A percentile compares a stretch with the other conserved stretches of the same genome.
phyloP scores from a whole-genome alignment of 2,888 invertebrate species.

The Arctia plantaginis region DNA sequence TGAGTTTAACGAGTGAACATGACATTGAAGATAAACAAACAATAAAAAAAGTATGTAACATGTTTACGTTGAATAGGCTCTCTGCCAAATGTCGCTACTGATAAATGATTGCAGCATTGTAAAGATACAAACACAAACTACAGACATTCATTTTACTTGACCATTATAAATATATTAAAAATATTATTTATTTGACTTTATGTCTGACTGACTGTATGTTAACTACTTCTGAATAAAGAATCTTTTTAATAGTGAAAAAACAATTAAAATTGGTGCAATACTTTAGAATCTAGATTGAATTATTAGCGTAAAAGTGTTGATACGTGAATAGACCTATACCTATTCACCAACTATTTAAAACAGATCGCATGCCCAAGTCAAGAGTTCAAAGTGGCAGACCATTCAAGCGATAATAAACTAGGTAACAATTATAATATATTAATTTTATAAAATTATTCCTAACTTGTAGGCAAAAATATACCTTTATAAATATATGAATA shows the following conservation, averaged over 20 bases:
- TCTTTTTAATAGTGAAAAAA: not conserved
- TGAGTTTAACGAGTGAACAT: conserved; percentile 42
- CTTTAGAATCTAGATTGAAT: not conserved
- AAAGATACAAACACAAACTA: conserved; percentile 2
- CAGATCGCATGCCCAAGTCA: conserved; percentile 21
- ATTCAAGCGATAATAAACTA: not conserved
- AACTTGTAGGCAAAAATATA: not conserved
- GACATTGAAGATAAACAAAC: conserved; percentile 54
- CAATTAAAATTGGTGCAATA: not conserved
- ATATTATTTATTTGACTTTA: not conserved
- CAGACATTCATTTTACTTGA: not conserved
- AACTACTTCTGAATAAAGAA: not conserved
- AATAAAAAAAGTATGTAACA: conserved; percentile 43
- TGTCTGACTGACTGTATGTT: not conserved
- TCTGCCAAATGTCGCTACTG: conserved; percentile 49
- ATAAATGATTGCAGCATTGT: conserved; percentile 26
- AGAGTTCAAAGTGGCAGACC: conserved; percentile 6
- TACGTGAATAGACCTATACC: not conserved
- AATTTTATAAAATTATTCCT: not conserved
- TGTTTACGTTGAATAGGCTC: conserved; percentile 54
- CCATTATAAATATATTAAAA: not conserved
- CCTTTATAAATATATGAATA: not conserved
- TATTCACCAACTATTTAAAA: conserved; percentile 18
- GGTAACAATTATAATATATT: not conserved
- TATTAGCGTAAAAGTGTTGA: not conserved